Percentiles rank a stretch among this genome's conserved stretches.
Conservation (phyloP, 2,888 invertebrate species). For the Amphipoea oculea region DNA sequence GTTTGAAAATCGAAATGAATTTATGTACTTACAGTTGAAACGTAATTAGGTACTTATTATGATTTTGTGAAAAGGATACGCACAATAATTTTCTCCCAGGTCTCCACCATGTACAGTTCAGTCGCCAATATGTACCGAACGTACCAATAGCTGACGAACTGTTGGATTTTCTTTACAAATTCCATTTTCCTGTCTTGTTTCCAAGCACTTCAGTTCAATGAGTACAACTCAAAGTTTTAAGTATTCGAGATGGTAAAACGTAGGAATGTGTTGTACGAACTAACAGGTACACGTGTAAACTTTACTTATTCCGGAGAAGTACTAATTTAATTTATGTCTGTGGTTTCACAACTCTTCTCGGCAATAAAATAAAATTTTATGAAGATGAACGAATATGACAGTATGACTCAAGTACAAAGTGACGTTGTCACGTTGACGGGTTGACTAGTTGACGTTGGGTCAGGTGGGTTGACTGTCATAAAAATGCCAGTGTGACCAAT, state of each 20-base stretch:
- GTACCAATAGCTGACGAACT: conserved; percentile 91
- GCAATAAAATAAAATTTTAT: conserved; percentile 9
- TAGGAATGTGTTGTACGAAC: background rate
- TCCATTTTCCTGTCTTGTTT: conserved; percentile 67
- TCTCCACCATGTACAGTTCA: conserved; percentile 92
- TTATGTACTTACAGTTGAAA: background rate
- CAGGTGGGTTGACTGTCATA: too few species aligned
- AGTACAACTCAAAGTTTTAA: background rate
- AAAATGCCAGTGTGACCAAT: too few species aligned
- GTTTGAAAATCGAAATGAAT: background rate
- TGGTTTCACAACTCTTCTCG: conserved; percentile 16
- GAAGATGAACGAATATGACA: background rate
- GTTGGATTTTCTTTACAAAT: conserved; percentile 78
- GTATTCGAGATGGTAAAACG: background rate
- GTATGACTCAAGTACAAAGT: background rate
- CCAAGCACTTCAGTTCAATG: conserved; percentile 7
- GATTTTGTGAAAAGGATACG: conserved; percentile 91
- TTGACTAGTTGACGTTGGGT: too few species aligned
- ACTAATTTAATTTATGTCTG: conserved; percentile 13
- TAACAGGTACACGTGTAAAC: conserved; percentile 27
- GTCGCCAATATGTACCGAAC: conserved; percentile 91
- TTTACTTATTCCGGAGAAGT: conserved; percentile 21
- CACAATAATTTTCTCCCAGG: conserved; percentile 91
- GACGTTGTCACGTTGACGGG: background rate
- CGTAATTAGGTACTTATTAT: background rate